Percentiles rank a stretch among this genome's conserved stretches.
These are phyloP conservation scores for Antigone vipio DNA, from an alignment of 2,113 vertebrate genomes.

Conservation along the genomic window DNA sequence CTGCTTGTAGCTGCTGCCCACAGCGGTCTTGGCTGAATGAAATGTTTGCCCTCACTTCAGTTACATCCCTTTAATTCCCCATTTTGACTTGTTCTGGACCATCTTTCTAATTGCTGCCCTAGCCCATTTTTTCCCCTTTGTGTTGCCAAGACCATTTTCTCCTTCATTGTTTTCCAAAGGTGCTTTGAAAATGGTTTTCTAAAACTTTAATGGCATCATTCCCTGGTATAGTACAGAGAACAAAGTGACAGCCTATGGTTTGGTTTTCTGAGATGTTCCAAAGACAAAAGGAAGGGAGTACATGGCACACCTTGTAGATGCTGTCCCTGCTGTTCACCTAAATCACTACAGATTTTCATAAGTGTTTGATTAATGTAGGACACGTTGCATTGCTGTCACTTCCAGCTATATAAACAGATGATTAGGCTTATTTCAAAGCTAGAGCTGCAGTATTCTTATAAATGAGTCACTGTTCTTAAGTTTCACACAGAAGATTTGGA, in stretches of 20 bases:
- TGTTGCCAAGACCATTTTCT: not conserved
- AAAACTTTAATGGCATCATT: not conserved
- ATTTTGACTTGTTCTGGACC: not conserved
- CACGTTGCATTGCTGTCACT: not conserved
- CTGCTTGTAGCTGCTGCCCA: not conserved
- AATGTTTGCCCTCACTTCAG: not conserved
- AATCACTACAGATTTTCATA: not conserved
- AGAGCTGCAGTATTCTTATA: not conserved
- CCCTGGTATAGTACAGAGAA: not conserved
- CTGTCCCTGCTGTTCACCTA: not conserved
- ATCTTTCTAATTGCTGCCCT: not conserved
- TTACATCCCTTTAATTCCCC: not conserved
- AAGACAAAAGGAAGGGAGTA: not conserved
- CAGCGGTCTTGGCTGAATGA: not conserved
- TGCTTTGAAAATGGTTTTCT: not conserved
- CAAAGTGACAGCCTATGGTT: not conserved
- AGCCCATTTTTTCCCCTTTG: not conserved
- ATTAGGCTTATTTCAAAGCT: not conserved
- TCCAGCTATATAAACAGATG: not conserved
- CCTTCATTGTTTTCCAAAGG: not conserved
- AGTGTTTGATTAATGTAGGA: not conserved
- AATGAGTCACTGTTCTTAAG: not conserved
- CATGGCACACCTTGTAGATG: not conserved
- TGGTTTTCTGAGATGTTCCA: not conserved
- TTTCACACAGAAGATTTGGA: not conserved